Evolutionary conservation across 2,797 vertebrate genomes (phyloP).

Genomic region (Numenius phaeopus): DNA sequence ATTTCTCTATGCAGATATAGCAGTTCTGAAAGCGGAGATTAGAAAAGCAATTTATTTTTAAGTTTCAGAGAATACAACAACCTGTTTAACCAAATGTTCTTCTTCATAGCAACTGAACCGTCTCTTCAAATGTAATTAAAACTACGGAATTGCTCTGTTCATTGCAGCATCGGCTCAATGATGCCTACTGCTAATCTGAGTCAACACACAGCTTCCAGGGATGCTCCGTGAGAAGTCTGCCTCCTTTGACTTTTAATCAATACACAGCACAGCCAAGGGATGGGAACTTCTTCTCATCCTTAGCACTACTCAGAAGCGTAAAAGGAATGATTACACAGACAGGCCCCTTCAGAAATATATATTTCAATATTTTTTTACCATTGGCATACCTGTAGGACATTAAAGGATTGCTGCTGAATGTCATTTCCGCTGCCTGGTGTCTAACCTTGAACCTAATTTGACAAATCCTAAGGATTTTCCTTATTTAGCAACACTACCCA

Average conservation of each 20-base stretch:
- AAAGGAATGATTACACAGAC: background rate
- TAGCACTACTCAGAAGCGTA: background rate
- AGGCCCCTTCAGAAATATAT: background rate
- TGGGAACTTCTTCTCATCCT: background rate
- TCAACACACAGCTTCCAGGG: background rate
- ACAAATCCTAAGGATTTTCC: conserved; percentile 70
- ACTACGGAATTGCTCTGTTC: background rate
- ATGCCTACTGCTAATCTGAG: background rate
- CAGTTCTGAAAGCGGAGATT: background rate
- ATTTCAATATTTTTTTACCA: background rate
- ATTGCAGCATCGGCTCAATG: background rate
- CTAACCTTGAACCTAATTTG: conserved; percentile 44
- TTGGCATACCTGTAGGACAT: background rate
- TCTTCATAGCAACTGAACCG: background rate
- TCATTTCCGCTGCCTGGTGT: background rate
- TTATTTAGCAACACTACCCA: conserved; percentile 50
- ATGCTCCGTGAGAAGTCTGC: background rate
- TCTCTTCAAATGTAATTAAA: conserved; percentile 11
- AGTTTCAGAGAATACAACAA: background rate
- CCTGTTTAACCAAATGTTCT: background rate
- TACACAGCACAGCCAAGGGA: background rate
- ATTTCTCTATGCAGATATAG: background rate
- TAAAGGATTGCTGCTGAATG: background rate
- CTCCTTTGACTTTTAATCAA: background rate
- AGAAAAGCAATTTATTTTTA: background rate